Conservation (phyloP, 2,797 vertebrate genomes). For the Erethizon dorsatum region DNA sequence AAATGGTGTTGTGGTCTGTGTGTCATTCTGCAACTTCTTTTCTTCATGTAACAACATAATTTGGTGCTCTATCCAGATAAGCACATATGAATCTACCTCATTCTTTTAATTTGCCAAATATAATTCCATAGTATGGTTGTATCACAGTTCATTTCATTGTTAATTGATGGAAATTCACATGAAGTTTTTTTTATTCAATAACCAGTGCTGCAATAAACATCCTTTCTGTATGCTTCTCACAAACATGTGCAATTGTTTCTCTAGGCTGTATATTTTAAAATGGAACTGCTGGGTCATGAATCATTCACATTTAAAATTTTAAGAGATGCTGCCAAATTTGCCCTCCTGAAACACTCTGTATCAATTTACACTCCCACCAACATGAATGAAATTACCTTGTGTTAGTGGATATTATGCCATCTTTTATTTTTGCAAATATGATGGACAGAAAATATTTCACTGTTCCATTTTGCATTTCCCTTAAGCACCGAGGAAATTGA, state of each 20-base stretch:
- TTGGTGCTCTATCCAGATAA: not conserved
- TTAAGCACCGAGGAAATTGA: slow-evolving; percentile 54
- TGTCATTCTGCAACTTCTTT: slow-evolving; percentile 48
- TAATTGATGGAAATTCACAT: slow-evolving; percentile 37
- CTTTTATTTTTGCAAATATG: slow-evolving; percentile 62
- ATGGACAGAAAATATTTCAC: slow-evolving; percentile 24
- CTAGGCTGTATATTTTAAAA: slow-evolving; percentile 34
- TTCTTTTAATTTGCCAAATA: slow-evolving; percentile 51
- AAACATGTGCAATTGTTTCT: slow-evolving; percentile 22
- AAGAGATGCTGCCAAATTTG: slow-evolving; percentile 53
- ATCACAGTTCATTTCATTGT: slow-evolving; percentile 15
- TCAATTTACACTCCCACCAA: slow-evolving; percentile 35
- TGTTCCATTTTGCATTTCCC: slow-evolving; percentile 67
- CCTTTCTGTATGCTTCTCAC: slow-evolving; percentile 26
- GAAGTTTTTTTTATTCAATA: not conserved
- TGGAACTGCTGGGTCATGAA: slow-evolving; percentile 44
- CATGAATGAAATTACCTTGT: slow-evolving; percentile 57
- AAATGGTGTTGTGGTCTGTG: not conserved
- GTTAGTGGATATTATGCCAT: slow-evolving; percentile 34
- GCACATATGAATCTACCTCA: not conserved
- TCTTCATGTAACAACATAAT: slow-evolving; percentile 42
- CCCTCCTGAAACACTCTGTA: slow-evolving; percentile 44
- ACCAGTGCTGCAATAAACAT: slow-evolving; percentile 21
- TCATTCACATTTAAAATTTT: slow-evolving; percentile 58
- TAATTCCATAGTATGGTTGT: not conserved